Evolutionary conservation across 2,113 vertebrate genomes (phyloP), one percentile per base, ranked within the genome.

Genomic region (Vulpes vulpes): DNA sequence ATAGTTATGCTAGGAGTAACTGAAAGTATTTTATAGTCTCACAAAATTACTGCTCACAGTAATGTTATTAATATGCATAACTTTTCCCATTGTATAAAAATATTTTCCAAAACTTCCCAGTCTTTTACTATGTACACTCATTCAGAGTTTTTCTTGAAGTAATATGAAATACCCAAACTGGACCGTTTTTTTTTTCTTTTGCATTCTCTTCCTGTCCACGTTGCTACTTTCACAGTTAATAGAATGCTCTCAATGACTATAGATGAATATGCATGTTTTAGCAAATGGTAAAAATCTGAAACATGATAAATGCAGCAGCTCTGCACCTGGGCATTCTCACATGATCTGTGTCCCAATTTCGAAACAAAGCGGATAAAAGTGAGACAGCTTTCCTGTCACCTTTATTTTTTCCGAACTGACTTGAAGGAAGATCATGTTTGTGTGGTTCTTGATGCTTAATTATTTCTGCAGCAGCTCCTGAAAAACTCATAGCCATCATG

Each of bases 351-450:
- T 12, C 78, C 73, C 73, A 74, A 22, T 53, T 84, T 60, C 35
- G 74, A 94, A 89, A 87, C 10, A 20, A 0, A 43, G 53, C 51
- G 51, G 76, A 80, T 5, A 11, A 71, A 82, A 92, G 27, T 23
- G 38, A 89, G 27, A 32, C 38, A 14, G 73, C 30, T 43, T 89
- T 87, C 30, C 57, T n/a, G 74, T 59, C 59, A 51, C 55, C 55
- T 92, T 97, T 71, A 55, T 76, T 95, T 91, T 91, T 94, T 79
- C 95, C n/a, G 27, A 4, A 91, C 19, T 67, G n/a, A 87, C 32
- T 84, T 0, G 8, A 65, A 90, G 22, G 55, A 94, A 93, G 73
- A 62, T 79, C 79, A 65, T 76, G 65, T 93, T 83, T 84, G 2
- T 35, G 43, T 1, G 1, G 51, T 71, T 85, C 38, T 84, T 19